These are phyloP conservation scores for Baccha elongata DNA, from an alignment of 2,888 invertebrate species.

Conservation along the genomic window DNA sequence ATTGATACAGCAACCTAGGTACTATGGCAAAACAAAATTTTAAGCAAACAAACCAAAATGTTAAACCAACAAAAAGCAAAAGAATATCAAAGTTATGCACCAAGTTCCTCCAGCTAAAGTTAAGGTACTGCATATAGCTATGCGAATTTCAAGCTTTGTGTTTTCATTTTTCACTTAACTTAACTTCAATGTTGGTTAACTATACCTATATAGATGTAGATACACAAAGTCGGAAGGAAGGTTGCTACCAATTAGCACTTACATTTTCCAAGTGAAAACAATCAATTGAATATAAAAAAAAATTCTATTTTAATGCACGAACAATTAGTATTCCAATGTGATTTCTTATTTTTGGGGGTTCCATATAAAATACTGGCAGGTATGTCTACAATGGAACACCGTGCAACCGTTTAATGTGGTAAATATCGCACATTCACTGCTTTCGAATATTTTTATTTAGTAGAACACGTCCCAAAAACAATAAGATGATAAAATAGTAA, in stretches of 20 bases:
- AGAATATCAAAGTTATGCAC: conserved; percentile 42
- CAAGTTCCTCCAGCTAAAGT: conserved; percentile 20
- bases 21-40: conserved; percentile 12
- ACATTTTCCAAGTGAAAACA: conserved; percentile 66
- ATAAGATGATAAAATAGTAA: neutral
- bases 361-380: conserved; percentile 4
- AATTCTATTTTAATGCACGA: conserved; percentile 51
- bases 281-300: conserved; percentile 68
- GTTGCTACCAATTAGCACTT: conserved; percentile 63
- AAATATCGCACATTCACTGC: conserved; percentile 59
- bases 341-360: conserved; percentile 57
- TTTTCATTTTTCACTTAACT: conserved; percentile 52
- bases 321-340: conserved; percentile 66
- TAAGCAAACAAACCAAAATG: conserved; percentile 23
- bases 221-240: neutral
- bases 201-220: neutral
- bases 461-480: conserved; percentile 37
- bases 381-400: neutral
- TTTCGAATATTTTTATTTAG: conserved; percentile 49
- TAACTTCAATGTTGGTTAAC: conserved; percentile 33
- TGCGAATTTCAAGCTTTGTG: conserved; percentile 26
- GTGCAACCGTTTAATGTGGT: conserved; percentile 18
- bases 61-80: conserved; percentile 7
- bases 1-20: conserved; percentile 8
- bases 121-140: conserved; percentile 23